Conservation (phyloP, 2,797 vertebrate genomes). For the Betta splendens region DNA sequence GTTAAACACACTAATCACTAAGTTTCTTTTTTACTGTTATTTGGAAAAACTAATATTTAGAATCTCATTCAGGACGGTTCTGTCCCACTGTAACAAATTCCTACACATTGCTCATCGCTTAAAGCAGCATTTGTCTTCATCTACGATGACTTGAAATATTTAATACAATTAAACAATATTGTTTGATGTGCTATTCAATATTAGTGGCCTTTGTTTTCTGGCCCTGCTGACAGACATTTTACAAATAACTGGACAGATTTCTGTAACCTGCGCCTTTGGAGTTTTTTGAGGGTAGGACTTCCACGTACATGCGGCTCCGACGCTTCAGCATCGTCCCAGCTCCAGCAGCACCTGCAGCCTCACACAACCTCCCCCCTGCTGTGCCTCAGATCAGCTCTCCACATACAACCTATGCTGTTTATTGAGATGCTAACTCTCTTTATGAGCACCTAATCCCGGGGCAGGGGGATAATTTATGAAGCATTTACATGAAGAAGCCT, state of each 20-base stretch:
- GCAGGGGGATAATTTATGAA: slow-evolving; percentile 97
- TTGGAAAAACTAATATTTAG: too few species aligned
- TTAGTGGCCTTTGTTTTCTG: background rate
- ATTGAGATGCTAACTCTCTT: slow-evolving; percentile 96
- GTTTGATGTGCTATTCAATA: background rate
- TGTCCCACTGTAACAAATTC: too few species aligned
- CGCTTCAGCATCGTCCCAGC: slow-evolving; percentile 6
- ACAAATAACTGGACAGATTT: slow-evolving; percentile 5
- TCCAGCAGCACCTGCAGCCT: slow-evolving; percentile 2
- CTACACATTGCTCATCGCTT: too few species aligned
- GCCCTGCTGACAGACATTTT: slow-evolving; percentile 3
- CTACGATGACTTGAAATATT: too few species aligned
- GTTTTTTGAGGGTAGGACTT: slow-evolving; percentile 25
- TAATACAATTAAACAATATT: background rate
- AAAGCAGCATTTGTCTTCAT: too few species aligned
- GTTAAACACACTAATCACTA: too few species aligned
- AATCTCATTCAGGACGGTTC: too few species aligned
- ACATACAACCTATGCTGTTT: slow-evolving; percentile 86
- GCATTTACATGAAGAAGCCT: slow-evolving; percentile 99
- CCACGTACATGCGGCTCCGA: slow-evolving; percentile 10
- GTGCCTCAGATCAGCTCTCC: slow-evolving; percentile 72
- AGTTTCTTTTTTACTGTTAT: too few species aligned
- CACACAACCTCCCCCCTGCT: slow-evolving; percentile 27
- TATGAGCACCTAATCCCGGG: slow-evolving; percentile 97
- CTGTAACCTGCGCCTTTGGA: slow-evolving; percentile 28